phyloP scores from a whole-genome alignment of 53 echinoderm and acorn worm genomes.

The Astropecten irregularis region DNA sequence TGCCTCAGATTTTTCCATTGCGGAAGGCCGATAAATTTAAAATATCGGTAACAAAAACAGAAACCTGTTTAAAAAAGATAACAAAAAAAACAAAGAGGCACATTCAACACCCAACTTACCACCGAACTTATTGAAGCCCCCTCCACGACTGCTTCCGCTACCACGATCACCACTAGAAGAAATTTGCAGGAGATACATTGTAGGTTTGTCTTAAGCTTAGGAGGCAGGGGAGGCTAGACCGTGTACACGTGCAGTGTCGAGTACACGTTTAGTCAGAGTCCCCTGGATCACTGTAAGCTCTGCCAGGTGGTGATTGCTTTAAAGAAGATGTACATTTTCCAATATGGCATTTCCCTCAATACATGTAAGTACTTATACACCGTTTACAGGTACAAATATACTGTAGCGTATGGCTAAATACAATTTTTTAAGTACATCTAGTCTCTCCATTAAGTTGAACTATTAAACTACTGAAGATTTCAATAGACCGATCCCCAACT shows the following conservation, averaged over 20 bases:
- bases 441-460: too few relatives aligned
- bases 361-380: neutral
- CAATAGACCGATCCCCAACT: too few relatives aligned
- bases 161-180: constrained; percentile 77
- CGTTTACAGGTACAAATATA: too few relatives aligned
- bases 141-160: constrained; percentile 78
- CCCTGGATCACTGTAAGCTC: constrained; percentile 63
- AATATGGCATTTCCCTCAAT: neutral
- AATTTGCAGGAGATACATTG: constrained; percentile 64
- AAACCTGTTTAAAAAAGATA: too few relatives aligned
- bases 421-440: too few relatives aligned
- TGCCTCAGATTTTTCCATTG: too few relatives aligned
- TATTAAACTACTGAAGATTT: too few relatives aligned
- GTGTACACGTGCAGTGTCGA: neutral
- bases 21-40: too few relatives aligned
- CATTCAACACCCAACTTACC: constrained; percentile 71
- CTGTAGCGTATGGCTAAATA: too few relatives aligned
- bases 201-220: constrained; percentile 53
- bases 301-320: neutral
- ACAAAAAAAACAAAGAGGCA: constrained; percentile 30
- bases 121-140: constrained; percentile 94
- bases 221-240: constrained; percentile 49
- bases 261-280: neutral
- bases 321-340: constrained; percentile 4
- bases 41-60: too few relatives aligned